phyloP scores from a whole-genome alignment of 2,113 vertebrate genomes.

The Cephalopholis sonnerati region DNA sequence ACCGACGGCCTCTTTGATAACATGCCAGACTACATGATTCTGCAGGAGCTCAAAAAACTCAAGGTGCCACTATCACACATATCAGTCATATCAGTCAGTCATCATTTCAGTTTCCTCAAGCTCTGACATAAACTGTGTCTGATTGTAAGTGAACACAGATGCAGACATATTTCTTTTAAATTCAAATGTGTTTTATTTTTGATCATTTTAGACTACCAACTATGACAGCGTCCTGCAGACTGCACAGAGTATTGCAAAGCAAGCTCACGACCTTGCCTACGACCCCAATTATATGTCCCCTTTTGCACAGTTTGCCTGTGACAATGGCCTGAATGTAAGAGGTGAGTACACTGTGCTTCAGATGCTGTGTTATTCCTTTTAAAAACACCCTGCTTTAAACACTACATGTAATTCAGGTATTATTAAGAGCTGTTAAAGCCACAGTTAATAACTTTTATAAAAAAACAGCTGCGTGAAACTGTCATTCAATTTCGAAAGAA shows the following conservation, averaged over 20 bases:
- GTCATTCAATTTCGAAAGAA: too few species aligned
- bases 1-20: constrained; percentile 99
- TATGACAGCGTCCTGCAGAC: constrained; percentile 98
- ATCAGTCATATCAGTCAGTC: too few species aligned
- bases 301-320: constrained; percentile 98
- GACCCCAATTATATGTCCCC: constrained; percentile 99
- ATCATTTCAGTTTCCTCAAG: not conserved
- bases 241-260: constrained; percentile 96
- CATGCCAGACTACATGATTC: constrained; percentile 99
- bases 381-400: not conserved
- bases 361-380: not conserved
- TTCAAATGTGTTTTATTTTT: constrained; percentile 20
- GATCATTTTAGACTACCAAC: constrained; percentile 89
- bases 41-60: constrained; percentile 97
- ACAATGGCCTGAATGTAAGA: constrained; percentile 98
- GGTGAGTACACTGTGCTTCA: constrained; percentile 85
- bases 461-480: not conserved
- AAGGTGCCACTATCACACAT: constrained; percentile 84
- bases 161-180: not conserved
- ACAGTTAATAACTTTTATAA: too few species aligned
- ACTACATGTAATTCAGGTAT: not conserved
- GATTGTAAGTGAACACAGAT: not conserved
- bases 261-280: constrained; percentile 97
- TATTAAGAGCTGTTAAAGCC: not conserved
- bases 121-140: not conserved